These are phyloP conservation scores for Uloborus diversus DNA, from an alignment of 1,140 invertebrate species.

Conservation along the genomic window DNA sequence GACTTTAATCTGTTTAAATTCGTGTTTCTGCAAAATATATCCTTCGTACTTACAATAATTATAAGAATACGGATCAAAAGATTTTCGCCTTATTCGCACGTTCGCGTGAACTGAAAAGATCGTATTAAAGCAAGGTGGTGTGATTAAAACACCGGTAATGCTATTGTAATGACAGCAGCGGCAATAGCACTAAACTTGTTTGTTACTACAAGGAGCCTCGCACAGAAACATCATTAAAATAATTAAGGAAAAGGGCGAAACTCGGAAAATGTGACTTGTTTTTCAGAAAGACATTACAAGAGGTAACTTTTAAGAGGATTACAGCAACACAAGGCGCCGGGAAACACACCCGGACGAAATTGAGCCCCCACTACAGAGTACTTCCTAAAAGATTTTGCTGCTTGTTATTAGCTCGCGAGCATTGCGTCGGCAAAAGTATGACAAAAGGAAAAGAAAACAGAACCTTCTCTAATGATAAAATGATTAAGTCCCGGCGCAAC, in stretches of 20 bases:
- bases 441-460: constrained; percentile 38
- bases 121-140: constrained; percentile 13
- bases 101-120: constrained; percentile 30
- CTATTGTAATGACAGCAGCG: constrained; percentile 50
- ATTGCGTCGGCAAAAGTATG: background rate
- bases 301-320: constrained; percentile 53
- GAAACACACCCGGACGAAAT: constrained; percentile 44
- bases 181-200: constrained; percentile 54
- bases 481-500: constrained; percentile 48
- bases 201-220: constrained; percentile 17
- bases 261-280: constrained; percentile 51
- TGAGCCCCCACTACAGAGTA: constrained; percentile 9
- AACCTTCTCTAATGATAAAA: constrained; percentile 51
- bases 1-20: constrained; percentile 42
- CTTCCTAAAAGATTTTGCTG: constrained; percentile 49
- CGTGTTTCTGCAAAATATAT: constrained; percentile 33
- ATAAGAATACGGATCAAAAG: constrained; percentile 53
- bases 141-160: constrained; percentile 55
- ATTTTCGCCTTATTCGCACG: constrained; percentile 33
- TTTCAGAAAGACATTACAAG: constrained; percentile 55
- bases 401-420: constrained; percentile 24
- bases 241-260: constrained; percentile 56
- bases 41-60: constrained; percentile 38
- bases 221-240: constrained; percentile 54
- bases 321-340: constrained; percentile 28